A percentile compares a stretch with the other conserved stretches of the same genome.
These are phyloP conservation scores for Pseudorhiza aurosa DNA, from an alignment of 30 jellyfish, hydroid and myxozoan species.

Conservation along the genomic window DNA sequence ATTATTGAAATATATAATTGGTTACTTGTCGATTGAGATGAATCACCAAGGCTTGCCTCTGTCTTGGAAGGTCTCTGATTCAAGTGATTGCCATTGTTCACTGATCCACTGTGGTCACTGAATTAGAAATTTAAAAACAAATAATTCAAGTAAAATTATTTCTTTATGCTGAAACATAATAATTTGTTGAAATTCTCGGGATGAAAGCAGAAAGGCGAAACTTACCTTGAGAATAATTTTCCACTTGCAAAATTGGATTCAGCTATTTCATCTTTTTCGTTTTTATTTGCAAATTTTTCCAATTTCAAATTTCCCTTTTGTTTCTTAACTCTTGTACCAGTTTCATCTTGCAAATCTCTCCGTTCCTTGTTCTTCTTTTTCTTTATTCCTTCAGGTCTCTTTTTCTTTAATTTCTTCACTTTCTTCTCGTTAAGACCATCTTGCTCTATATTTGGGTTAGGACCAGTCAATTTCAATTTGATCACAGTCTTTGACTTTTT, in stretches of 20 bases:
- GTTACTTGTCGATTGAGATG: neutral
- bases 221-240: no score
- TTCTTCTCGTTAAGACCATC: neutral
- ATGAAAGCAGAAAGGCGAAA: no score
- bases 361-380: neutral
- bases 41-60: neutral
- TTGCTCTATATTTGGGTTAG: neutral
- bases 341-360: neutral
- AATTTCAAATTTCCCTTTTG: neutral
- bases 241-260: no score
- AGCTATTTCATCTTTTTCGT: no score
- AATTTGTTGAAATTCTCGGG: no score
- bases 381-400: neutral
- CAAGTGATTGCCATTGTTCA: neutral
- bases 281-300: no score
- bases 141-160: no score
- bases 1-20: no score
- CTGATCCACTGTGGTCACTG: neutral
- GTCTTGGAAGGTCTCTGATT: neutral
- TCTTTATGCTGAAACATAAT: no score
- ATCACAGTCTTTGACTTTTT: slow-evolving; percentile 46
- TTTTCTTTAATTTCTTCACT: neutral
- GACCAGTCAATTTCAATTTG: slow-evolving; percentile 48
- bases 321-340: neutral
- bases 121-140: no score